phyloP scores from a whole-genome alignment of 2,888 invertebrate genomes.

The Platycheirus rosarum region DNA sequence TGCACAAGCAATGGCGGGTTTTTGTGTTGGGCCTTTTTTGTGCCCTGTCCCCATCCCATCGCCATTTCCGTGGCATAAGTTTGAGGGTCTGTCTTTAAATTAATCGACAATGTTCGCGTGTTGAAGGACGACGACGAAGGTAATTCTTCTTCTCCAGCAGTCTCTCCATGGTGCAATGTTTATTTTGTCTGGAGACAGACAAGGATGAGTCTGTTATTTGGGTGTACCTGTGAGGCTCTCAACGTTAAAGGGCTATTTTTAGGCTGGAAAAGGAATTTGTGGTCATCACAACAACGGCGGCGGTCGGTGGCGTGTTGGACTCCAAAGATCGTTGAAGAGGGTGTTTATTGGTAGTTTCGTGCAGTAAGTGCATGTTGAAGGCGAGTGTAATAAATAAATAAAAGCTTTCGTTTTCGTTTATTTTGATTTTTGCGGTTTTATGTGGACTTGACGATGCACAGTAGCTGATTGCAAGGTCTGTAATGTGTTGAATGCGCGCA shows the following conservation, averaged over 20 bases:
- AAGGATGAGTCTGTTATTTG: slow-evolving; percentile 48
- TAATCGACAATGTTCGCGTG: slow-evolving; percentile 73
- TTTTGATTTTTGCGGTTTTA: slow-evolving; percentile 33
- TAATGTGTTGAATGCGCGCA: slow-evolving; percentile 48
- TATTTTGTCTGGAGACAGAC: slow-evolving; percentile 67
- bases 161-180: slow-evolving; percentile 50
- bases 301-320: slow-evolving; percentile 52
- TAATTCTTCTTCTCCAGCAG: slow-evolving; percentile 48
- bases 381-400: slow-evolving; percentile 72
- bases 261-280: slow-evolving; percentile 44
- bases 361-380: slow-evolving; percentile 73
- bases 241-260: slow-evolving; percentile 55
- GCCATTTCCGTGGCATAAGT: slow-evolving; percentile 54
- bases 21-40: slow-evolving; percentile 21
- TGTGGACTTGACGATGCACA: slow-evolving; percentile 61
- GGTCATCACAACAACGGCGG: slow-evolving; percentile 17
- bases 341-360: slow-evolving; percentile 73
- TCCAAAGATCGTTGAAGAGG: slow-evolving; percentile 66
- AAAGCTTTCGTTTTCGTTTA: slow-evolving; percentile 27
- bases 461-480: slow-evolving; percentile 68
- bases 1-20: slow-evolving; percentile 47
- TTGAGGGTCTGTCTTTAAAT: slow-evolving; percentile 65
- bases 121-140: slow-evolving; percentile 69
- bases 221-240: neutral
- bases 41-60: slow-evolving; percentile 33